These are phyloP conservation scores for Manis pentadactyla DNA, from an alignment of 2,797 vertebrate species.

Conservation along the genomic window DNA sequence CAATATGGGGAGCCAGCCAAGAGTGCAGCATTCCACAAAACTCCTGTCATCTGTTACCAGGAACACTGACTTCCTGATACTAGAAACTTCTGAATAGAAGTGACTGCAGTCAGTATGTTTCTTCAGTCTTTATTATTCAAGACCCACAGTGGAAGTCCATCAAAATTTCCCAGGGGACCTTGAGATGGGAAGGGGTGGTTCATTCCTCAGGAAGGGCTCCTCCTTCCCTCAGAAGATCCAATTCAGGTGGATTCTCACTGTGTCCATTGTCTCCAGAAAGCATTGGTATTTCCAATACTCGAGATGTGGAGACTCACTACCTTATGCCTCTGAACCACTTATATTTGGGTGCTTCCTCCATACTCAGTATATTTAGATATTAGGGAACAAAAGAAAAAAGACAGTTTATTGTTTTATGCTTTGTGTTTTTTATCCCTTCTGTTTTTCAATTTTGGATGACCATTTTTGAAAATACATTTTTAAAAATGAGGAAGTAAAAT, in stretches of 20 bases:
- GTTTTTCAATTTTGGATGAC: background rate
- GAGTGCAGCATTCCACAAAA: background rate
- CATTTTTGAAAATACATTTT: constrained; percentile 25
- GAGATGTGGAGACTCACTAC: background rate
- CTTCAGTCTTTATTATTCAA: background rate
- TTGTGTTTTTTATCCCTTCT: background rate
- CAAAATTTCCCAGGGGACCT: background rate
- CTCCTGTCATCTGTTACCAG: background rate
- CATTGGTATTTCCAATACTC: background rate
- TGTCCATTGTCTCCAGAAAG: rapidly evolving
- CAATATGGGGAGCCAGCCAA: background rate
- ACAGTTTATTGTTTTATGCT: background rate
- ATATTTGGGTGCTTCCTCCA: background rate
- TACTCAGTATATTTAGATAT: background rate
- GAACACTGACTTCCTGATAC: background rate
- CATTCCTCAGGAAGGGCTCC: background rate
- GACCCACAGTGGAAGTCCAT: rapidly evolving
- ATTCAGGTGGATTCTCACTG: background rate
- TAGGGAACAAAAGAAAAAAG: background rate
- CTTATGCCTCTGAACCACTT: background rate
- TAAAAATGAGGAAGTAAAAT: background rate
- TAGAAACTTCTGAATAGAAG: background rate
- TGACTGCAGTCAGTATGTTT: rapidly evolving
- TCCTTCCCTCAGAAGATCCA: background rate
- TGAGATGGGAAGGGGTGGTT: background rate